phyloP scores from a whole-genome alignment of 1,140 invertebrate genomes.

The Brachionus plicatilis region DNA sequence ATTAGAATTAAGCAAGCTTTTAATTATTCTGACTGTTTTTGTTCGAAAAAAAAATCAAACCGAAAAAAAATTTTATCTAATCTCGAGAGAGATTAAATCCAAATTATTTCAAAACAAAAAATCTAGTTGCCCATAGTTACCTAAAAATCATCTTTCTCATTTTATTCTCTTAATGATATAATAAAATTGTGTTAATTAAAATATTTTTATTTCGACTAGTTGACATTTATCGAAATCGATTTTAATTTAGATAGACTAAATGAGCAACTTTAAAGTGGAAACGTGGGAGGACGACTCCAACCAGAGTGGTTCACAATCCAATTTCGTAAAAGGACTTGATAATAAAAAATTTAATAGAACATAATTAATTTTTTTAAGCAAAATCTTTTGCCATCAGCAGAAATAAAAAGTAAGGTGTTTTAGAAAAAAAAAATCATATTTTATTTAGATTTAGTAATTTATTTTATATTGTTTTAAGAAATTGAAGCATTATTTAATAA shows the following conservation, averaged over 20 bases:
- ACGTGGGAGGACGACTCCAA: not conserved
- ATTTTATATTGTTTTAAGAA: not conserved
- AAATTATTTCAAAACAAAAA: not conserved
- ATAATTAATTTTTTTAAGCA: not conserved
- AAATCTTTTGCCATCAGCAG: not conserved
- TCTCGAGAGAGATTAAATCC: not conserved
- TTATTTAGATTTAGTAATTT: not conserved
- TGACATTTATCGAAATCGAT: not conserved
- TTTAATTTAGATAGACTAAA: not conserved
- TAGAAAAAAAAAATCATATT: not conserved
- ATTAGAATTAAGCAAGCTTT: not conserved
- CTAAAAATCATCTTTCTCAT: not conserved
- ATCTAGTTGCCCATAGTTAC: not conserved
- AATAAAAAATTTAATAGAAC: not conserved
- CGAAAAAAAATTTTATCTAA: not conserved
- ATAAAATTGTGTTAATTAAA: not conserved
- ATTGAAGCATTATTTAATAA: not conserved
- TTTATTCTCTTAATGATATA: not conserved
- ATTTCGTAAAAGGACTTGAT: not conserved
- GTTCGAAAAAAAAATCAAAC: not conserved
- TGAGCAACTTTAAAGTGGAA: conserved; percentile 3
- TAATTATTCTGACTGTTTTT: not conserved
- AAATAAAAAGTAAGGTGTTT: not conserved
- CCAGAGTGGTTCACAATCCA: not conserved
- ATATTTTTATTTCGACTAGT: not conserved